phyloP scores from a whole-genome alignment of 2,888 invertebrate species.

The Hydropsyche betteni region DNA sequence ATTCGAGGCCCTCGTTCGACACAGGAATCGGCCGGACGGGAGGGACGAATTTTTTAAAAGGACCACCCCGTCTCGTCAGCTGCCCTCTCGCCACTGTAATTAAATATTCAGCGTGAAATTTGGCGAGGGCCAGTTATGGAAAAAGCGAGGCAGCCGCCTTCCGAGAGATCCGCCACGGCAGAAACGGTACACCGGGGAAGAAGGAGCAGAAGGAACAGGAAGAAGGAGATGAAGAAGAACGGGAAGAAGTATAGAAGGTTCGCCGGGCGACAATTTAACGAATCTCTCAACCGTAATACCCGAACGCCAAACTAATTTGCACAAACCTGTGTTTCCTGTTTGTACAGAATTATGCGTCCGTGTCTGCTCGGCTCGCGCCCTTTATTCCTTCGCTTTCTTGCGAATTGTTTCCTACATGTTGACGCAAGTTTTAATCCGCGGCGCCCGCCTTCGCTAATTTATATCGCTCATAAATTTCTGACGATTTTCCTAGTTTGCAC shows the following conservation, averaged over 20 bases:
- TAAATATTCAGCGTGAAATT: constrained; percentile 31
- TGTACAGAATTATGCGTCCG: constrained; percentile 38
- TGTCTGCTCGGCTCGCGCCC: constrained; percentile 3
- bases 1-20: too few species aligned
- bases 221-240: not conserved
- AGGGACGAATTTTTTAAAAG: not conserved
- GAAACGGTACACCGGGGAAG: not conserved
- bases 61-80: too few species aligned
- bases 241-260: not conserved
- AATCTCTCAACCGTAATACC: constrained; percentile 41
- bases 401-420: constrained; percentile 35
- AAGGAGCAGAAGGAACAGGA: not conserved
- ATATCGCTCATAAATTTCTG: constrained; percentile 26
- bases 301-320: constrained; percentile 40
- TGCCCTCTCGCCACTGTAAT: not conserved
- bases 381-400: not conserved
- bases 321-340: constrained; percentile 41
- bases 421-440: constrained; percentile 34
- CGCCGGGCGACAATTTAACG: constrained; percentile 35
- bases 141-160: not conserved
- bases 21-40: not conserved
- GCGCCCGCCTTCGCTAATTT: too few species aligned
- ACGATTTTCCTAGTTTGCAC: too few species aligned
- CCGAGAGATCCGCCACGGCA: not conserved
- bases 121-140: constrained; percentile 11